These are phyloP conservation scores for Anarsia innoxiella DNA, from an alignment of 2,888 invertebrate species.

Conservation along the genomic window DNA sequence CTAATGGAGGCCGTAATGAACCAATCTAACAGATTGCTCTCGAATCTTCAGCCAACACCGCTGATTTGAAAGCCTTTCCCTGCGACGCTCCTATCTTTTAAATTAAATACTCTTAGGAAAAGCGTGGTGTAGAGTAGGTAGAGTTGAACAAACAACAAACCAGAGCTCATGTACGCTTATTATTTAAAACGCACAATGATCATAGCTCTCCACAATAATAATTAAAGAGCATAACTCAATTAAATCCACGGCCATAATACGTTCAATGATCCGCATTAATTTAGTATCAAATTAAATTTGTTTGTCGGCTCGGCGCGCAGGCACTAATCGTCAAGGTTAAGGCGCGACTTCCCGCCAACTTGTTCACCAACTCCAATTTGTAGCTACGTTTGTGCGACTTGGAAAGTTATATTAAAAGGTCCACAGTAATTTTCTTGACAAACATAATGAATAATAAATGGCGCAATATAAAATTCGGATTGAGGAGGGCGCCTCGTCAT, in stretches of 20 bases:
- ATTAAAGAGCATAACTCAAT: slow-evolving; percentile 24
- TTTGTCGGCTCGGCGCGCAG: slow-evolving; percentile 51
- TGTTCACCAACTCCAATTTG: slow-evolving; percentile 63
- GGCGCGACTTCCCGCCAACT: slow-evolving; percentile 48
- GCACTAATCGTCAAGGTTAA: slow-evolving; percentile 56
- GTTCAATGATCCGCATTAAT: slow-evolving; percentile 51
- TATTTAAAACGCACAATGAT: slow-evolving; percentile 5
- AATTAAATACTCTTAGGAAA: slow-evolving; percentile 42
- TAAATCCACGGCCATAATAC: slow-evolving; percentile 24
- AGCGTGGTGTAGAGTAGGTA: no score
- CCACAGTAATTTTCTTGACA: slow-evolving; percentile 72
- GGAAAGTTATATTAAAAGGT: slow-evolving; percentile 74
- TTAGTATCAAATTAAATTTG: slow-evolving; percentile 55
- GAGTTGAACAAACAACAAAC: slow-evolving; percentile 2
- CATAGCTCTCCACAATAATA: slow-evolving; percentile 11
- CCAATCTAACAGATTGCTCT: slow-evolving; percentile 74
- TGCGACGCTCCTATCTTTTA: slow-evolving; percentile 46
- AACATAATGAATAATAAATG: slow-evolving; percentile 70
- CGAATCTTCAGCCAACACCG: slow-evolving; percentile 63
- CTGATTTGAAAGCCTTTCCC: slow-evolving; percentile 63
- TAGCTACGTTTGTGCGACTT: slow-evolving; percentile 54
- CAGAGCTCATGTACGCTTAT: slow-evolving; percentile 7
- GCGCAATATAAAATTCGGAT: slow-evolving; percentile 71
- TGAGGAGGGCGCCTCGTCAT: slow-evolving; percentile 59
- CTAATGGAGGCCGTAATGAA: slow-evolving; percentile 72